Evolutionary conservation across 2,888 invertebrate species (phyloP), one percentile per base, ranked within the genome.

Genomic region (Gastracanthus pulcherrimus): DNA sequence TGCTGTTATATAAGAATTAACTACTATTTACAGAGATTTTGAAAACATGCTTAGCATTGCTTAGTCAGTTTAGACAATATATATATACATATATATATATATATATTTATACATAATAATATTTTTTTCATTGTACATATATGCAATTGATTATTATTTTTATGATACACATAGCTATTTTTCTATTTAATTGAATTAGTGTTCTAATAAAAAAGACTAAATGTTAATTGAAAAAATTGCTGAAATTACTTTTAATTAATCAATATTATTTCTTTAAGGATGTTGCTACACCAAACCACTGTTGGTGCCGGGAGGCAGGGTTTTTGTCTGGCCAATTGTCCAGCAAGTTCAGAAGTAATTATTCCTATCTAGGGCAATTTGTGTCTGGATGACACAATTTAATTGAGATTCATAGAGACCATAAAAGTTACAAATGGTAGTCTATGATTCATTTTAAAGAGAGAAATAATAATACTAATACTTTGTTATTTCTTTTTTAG

Each of bases 311-410:
- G 99, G 99, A 83, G 99, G 99, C 11, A 94, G 99, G 75, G 98
- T 98, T 31, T 99, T 99, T 92, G 98, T 99, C 19, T 98, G 98
- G 98, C 99, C 99, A 3, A 94, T 96, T 9, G 94, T 99, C 84
- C 97, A 97, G 91, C 95, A 94, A 91, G 96, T 97, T 76, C 97
- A 97, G 91, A 95, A 95, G 95, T 95, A 92, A 87, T 86, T 84
- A 75, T 84, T 72, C 5, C 38, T 11, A 69, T 45, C 51, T 29
- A 51, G 69, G 13, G 62, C 29, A 76, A 26, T 19, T 48, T 66
- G 1, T 34, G 2, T 34, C 31, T 29, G 29, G 29, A 1, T 55
- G 13, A n/a, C 5, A 29, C 58, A 55, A 31, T 78, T n/a, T 64
- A 64, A 51, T 48, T 70, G 45, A 48, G 23, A 19, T 36, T 75